A percentile compares a stretch with the other conserved stretches of the same genome.
phyloP scores from a whole-genome alignment of 2,888 invertebrate species.

The Thera britannica region DNA sequence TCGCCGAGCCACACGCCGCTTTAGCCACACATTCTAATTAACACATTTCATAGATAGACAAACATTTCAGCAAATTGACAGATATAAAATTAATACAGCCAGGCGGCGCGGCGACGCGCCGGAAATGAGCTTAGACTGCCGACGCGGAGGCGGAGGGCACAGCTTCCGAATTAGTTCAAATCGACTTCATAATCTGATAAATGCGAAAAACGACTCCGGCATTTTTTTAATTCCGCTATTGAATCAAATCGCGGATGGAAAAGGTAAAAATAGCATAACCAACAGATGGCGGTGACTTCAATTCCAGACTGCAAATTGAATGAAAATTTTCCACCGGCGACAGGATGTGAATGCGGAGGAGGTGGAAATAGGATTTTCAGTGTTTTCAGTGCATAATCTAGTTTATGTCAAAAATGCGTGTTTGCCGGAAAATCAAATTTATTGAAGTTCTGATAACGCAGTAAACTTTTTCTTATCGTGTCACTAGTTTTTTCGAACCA shows the following conservation, averaged over 20 bases:
- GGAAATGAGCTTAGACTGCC: slow-evolving; percentile 88
- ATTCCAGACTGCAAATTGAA: not conserved
- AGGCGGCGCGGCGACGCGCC: slow-evolving; percentile 84
- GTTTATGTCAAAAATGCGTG: not conserved
- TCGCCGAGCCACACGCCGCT: slow-evolving; percentile 33
- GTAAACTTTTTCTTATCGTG: too few species aligned
- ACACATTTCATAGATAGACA: slow-evolving; percentile 25
- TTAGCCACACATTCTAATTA: slow-evolving; percentile 45
- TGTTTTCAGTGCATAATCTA: not conserved
- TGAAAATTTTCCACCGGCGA: not conserved
- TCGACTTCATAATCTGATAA: slow-evolving; percentile 35
- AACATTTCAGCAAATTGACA: slow-evolving; percentile 56
- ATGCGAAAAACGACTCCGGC: slow-evolving; percentile 18
- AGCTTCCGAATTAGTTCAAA: slow-evolving; percentile 66
- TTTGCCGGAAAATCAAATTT: too few species aligned
- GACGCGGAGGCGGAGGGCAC: slow-evolving; percentile 43
- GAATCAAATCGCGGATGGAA: slow-evolving; percentile 2
- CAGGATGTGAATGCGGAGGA: not conserved
- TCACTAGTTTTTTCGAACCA: too few species aligned
- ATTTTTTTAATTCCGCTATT: slow-evolving; percentile 20
- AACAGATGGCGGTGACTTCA: not conserved
- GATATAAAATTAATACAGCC: slow-evolving; percentile 88
- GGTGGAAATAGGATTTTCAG: not conserved
- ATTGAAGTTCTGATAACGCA: too few species aligned
- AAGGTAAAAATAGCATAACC: not conserved